Percentiles rank a stretch among this genome's conserved stretches.
Conservation (phyloP, 2,113 vertebrate species). For the Mustela nigripes region DNA sequence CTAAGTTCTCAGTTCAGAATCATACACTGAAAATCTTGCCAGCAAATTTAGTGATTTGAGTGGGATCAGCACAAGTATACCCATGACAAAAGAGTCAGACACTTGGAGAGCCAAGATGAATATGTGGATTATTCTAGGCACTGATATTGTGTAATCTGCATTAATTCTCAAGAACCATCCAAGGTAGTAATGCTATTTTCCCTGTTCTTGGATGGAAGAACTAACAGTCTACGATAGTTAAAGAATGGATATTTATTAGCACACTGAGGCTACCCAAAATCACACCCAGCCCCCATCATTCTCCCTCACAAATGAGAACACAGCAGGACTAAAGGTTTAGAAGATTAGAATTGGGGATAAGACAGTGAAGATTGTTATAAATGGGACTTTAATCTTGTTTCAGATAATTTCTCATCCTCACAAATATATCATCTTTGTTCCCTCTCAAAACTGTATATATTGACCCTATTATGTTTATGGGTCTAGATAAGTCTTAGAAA, state of each 20-base stretch:
- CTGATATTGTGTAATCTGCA: not conserved
- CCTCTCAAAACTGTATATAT: not conserved
- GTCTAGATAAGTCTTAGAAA: not conserved
- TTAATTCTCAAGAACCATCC: not conserved
- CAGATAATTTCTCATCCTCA: not conserved
- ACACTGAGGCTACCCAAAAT: not conserved
- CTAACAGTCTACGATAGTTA: not conserved
- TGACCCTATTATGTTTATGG: not conserved
- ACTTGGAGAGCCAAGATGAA: not conserved
- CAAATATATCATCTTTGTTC: not conserved
- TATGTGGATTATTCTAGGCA: not conserved
- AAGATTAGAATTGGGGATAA: not conserved
- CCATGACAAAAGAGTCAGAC: fast-evolving
- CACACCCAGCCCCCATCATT: too few relatives aligned
- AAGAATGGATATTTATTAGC: not conserved
- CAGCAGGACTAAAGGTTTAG: not conserved
- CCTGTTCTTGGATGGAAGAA: not conserved
- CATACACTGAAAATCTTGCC: not conserved
- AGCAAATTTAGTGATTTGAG: not conserved
- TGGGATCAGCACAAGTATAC: not conserved
- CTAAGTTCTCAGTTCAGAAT: not conserved
- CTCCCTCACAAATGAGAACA: not conserved
- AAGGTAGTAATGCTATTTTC: not conserved
- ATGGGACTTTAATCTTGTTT: not conserved
- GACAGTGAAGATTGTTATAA: not conserved